A percentile compares a stretch with the other conserved stretches of the same genome.
phyloP scores from a whole-genome alignment of 2,888 invertebrate species.

The Agrochola circellaris region DNA sequence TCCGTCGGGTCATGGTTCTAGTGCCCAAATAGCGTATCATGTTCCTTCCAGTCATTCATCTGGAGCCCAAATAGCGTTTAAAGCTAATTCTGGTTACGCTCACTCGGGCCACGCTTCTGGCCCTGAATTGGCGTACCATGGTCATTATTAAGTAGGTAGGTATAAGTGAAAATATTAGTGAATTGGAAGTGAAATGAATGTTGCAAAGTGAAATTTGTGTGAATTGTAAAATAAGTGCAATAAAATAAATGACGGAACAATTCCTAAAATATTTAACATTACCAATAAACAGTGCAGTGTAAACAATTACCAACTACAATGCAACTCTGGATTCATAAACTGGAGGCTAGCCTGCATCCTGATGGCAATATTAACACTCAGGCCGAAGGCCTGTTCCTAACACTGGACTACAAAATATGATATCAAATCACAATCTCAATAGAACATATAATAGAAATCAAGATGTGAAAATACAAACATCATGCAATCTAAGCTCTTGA shows the following conservation, averaged over 20 bases:
- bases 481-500: background rate
- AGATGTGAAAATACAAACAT: background rate
- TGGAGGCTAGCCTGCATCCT: background rate
- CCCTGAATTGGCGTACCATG: constrained; percentile 10
- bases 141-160: constrained; percentile 21
- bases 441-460: background rate
- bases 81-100: constrained; percentile 22
- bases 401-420: background rate
- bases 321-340: background rate
- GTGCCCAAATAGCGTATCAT: background rate
- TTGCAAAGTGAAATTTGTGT: constrained; percentile 7
- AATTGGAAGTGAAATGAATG: constrained; percentile 12
- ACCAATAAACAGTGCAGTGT: background rate
- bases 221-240: constrained; percentile 5
- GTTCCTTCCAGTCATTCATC: constrained; percentile 25
- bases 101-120: constrained; percentile 26
- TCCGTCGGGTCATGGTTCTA: constrained; percentile 4
- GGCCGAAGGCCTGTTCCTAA: background rate
- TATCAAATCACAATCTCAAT: background rate
- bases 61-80: constrained; percentile 5
- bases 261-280: background rate
- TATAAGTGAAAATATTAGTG: background rate
- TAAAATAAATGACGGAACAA: constrained; percentile 20
- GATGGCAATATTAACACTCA: background rate
- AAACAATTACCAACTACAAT: background rate